These are phyloP conservation scores for Platanista minor DNA, from an alignment of 2,113 vertebrate genomes.

Conservation along the genomic window DNA sequence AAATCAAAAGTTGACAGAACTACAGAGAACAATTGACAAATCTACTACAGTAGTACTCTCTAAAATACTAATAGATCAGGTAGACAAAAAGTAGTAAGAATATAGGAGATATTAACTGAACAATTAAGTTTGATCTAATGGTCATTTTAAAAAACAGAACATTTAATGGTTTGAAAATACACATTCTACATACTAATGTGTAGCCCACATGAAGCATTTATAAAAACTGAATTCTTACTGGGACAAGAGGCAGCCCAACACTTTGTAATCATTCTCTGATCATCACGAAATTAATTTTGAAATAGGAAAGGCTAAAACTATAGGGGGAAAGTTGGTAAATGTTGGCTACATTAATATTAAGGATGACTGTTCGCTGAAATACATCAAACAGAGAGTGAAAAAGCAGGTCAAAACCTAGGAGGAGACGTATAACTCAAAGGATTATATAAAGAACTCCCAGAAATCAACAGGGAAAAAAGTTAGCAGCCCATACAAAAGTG, in stretches of 20 bases:
- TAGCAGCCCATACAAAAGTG: not conserved
- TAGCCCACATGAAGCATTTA: not conserved
- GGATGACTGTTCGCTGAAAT: not conserved
- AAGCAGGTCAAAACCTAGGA: not conserved
- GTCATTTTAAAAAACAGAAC: not conserved
- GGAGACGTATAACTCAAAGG: not conserved
- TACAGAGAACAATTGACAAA: not conserved
- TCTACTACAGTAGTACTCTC: not conserved
- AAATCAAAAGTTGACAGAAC: conserved; percentile 24
- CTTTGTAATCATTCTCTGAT: not conserved
- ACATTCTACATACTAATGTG: not conserved
- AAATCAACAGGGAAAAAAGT: not conserved
- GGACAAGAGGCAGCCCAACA: not conserved
- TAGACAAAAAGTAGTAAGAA: not conserved
- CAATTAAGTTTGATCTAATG: not conserved
- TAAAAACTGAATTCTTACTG: not conserved
- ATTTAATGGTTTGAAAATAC: conserved; percentile 7
- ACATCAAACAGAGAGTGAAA: not conserved
- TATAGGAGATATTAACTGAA: not conserved
- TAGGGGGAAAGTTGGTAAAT: not conserved
- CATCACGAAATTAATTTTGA: not conserved
- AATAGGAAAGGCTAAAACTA: not conserved
- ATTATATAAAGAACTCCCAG: not conserved
- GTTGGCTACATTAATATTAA: not conserved
- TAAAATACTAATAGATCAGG: not conserved